Conservation (phyloP, 2,113 vertebrate species). For the Hassar affinis region DNA sequence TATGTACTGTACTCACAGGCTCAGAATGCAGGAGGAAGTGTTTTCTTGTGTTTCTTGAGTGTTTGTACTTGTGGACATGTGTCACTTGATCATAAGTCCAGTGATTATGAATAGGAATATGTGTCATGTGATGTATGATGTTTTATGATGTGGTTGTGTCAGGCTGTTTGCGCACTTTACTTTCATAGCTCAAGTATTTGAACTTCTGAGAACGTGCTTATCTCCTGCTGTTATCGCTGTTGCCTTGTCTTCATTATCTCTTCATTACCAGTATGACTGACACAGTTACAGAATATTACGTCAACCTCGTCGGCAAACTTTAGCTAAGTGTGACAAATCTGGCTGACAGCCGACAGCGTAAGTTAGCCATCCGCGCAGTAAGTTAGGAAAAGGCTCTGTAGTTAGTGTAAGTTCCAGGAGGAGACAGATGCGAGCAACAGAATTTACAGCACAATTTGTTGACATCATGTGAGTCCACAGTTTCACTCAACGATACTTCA, state of each 20-base stretch:
- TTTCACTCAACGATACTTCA: not conserved
- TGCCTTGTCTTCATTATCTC: not conserved
- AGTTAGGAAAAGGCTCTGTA: no score
- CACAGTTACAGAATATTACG: no score
- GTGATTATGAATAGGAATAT: not conserved
- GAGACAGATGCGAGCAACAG: no score
- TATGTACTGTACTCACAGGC: not conserved
- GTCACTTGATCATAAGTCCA: not conserved
- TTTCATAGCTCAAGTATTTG: not conserved
- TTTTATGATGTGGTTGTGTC: not conserved
- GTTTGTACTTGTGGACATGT: not conserved
- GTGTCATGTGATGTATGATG: not conserved
- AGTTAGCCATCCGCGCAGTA: no score
- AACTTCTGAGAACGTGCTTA: not conserved
- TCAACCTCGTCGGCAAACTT: not conserved
- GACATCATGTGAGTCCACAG: not conserved
- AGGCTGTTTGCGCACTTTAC: no score
- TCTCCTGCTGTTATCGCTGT: not conserved
- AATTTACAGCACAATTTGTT: no score
- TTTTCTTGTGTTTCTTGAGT: not conserved
- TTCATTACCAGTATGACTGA: no score
- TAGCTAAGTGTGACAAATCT: not conserved
- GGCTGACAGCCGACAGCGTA: no score
- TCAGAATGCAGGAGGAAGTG: not conserved
- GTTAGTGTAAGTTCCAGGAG: not conserved